Base-by-base conservation (phyloP, 37 sponge, comb jelly and placozoan species). In the Spongilla lacustris region DNA sequence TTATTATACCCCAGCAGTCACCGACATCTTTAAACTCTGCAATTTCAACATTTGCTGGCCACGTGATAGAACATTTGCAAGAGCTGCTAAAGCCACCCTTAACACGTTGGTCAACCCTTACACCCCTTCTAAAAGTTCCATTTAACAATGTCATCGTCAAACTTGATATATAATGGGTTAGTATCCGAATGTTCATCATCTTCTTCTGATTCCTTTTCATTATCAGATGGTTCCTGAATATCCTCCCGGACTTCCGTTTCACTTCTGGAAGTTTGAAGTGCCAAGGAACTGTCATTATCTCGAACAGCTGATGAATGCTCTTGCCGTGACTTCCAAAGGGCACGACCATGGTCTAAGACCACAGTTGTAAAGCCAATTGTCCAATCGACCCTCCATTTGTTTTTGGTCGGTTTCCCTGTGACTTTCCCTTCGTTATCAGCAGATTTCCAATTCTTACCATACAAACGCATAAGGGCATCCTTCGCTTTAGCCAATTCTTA, bases 1-100 rank as follows among this genome's bases (percentile, higher is more conserved):
- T 13, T 17, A 58, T 58, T 58, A 58, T 58, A 58, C 58, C 58
- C 58, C 58, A 17, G 58, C 58, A 58, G 58, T 58, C 58, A 17
- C 58, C 58, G 58, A 1, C 21, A 58, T 14, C 19, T 58, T 6
- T 58, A 58, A 14, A 58, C 58, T 58, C 58, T 58, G 19, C 58
- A 58, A 58, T 58, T 58, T 58, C 58, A 58, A 58, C 58, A 58
- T 58, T 58, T 58, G 58, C 58, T 58, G 58, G 58, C 58, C 58
- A 58, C 58, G 58, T 58, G 58, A 58, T 58, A 58, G 58, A 58
- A 58, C 58, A 58, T 58, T 58, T 58, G 58, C 58, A 17, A 58
- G 58, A 58, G 58, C 58, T 58, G 58, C 58, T 58, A 17, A 58
- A 58, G 58, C 58, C 58, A 58, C 11, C 58, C 58, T 58, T 58